A percentile compares a stretch with the other conserved stretches of the same genome.
Evolutionary conservation across 2,113 vertebrate genomes (phyloP).

Genomic region (Brienomyrus longianalis): DNA sequence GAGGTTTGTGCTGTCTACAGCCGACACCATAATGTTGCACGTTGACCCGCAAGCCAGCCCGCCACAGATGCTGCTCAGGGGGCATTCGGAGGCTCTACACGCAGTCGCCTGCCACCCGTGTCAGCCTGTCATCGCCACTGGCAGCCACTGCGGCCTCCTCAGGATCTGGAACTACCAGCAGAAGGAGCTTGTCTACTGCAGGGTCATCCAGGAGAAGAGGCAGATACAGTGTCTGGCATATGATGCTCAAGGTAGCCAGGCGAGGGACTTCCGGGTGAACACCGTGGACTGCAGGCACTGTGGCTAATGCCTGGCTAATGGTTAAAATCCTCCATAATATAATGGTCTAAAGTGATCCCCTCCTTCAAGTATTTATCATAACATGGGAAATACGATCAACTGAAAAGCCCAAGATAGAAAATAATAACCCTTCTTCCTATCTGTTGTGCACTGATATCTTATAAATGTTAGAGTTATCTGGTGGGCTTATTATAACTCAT

Average conservation of each 20-base stretch:
- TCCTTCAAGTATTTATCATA: background rate
- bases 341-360: background rate
- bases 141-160: slow-evolving; percentile 69
- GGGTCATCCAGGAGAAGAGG: slow-evolving; percentile 56
- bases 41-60: slow-evolving; percentile 53
- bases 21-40: slow-evolving; percentile 62
- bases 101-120: slow-evolving; percentile 78
- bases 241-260: slow-evolving; percentile 70
- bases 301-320: background rate
- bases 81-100: slow-evolving; percentile 58
- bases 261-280: background rate
- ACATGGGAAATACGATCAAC: background rate
- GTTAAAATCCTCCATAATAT: background rate
- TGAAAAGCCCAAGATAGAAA: background rate
- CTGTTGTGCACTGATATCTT: background rate
- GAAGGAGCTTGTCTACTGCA: slow-evolving; percentile 58
- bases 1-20: slow-evolving; percentile 77
- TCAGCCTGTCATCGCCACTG: slow-evolving; percentile 60
- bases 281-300: background rate
- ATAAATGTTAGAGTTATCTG: background rate
- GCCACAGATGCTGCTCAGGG: slow-evolving; percentile 59
- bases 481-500: background rate
- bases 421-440: background rate
- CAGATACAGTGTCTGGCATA: slow-evolving; percentile 71
- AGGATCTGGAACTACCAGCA: slow-evolving; percentile 73